Evolutionary conservation across 2,797 vertebrate genomes (phyloP), one percentile per base, ranked within the genome.

Genomic region (Periophthalmus magnuspinnatus): DNA sequence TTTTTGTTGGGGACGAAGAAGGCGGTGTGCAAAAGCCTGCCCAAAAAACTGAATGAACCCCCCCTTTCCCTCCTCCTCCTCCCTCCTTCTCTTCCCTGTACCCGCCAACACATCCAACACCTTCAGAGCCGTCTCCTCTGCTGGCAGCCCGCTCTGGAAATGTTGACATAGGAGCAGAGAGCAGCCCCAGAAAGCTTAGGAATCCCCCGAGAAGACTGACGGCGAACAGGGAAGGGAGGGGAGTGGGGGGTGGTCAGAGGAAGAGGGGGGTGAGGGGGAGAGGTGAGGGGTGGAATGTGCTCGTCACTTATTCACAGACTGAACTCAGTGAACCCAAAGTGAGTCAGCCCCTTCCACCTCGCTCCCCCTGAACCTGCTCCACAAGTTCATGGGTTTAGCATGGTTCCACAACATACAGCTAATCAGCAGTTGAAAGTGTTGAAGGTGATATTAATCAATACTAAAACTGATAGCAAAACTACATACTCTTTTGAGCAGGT

Each of bases 291-390:
- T 93, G 91, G 93, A 95, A 93, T 94, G 93, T 82, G 87, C 84
- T 89, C 87, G 75, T 93, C 92, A 89, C 86, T 95, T 92, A 91
- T 94, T 95, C 93, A 92, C 91, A 90, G 82, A 89, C 89, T 89
- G 84, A 92, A 93, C 93, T 92, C 83, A 45, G 89, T 93, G 94
- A 96, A 95, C 92, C 87, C 81, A 74, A 86, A 86, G 84, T 92
- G 92, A 94, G 82, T 93, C 80, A 92, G 91, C 92, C 38, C 67
- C 88, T 90, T 89, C 87, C 88, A 85, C 71, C 69, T 52, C 56
- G 21, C 81, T 74, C 72, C 76, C 82, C 81, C 36, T 83, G 67
- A 76, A 65, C 75, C 73, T 72, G 65, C 33, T 55, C 71, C 65
- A 10, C 57, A 60, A 60, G 58, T 60, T 60, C 58, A 60, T 16